Conservation (phyloP, 2,113 vertebrate genomes). For the Paralichthys olivaceus region DNA sequence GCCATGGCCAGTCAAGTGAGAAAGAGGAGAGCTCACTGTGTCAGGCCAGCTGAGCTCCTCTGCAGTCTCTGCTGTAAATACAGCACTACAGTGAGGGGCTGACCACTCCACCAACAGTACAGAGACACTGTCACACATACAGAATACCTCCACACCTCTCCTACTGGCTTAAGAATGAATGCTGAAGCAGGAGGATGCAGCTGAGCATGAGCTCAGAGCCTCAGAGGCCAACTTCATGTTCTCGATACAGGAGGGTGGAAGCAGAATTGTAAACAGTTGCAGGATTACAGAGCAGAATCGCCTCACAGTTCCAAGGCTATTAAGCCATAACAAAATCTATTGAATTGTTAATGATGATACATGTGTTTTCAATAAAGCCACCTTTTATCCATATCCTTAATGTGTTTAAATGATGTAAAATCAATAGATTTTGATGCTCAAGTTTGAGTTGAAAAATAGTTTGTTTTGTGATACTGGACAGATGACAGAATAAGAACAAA, state of each 20-base stretch:
- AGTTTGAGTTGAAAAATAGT: background rate
- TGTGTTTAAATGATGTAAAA: no score
- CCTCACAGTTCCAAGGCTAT: background rate
- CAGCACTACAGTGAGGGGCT: slow-evolving; percentile 26
- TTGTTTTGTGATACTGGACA: no score
- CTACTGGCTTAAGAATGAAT: slow-evolving; percentile 15
- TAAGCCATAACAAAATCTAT: slow-evolving; percentile 26
- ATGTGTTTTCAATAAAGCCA: no score
- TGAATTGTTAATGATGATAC: slow-evolving; percentile 11
- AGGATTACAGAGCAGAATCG: background rate
- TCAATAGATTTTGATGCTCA: background rate
- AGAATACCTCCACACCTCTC: background rate
- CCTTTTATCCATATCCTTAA: no score
- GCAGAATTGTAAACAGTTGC: slow-evolving; percentile 23
- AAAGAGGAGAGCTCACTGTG: slow-evolving; percentile 61
- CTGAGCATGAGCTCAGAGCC: background rate
- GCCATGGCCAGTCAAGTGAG: slow-evolving; percentile 70
- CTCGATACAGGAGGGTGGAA: background rate
- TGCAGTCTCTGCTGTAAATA: slow-evolving; percentile 48
- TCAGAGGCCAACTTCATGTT: slow-evolving; percentile 29
- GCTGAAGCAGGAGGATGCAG: slow-evolving; percentile 13
- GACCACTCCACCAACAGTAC: background rate
- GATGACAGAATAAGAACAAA: no score
- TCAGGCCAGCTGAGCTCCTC: slow-evolving; percentile 73
- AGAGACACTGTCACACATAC: background rate